Percentiles rank a stretch among this genome's conserved stretches.
Evolutionary conservation across 1,140 invertebrate species (phyloP).

Genomic region (Zaprionus camerounensis): DNA sequence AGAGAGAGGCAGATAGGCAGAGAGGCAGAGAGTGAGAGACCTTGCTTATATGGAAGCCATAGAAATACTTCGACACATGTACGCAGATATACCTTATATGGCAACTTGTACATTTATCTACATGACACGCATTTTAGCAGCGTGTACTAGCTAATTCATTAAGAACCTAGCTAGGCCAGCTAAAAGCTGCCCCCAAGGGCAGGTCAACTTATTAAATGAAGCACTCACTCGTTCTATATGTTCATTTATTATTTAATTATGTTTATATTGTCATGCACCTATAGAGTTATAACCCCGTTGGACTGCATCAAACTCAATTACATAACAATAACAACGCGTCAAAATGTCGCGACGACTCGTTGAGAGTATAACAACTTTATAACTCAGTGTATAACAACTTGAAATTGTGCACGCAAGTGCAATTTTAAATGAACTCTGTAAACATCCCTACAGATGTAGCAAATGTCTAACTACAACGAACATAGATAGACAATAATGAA

Average conservation of each 20-base stretch:
- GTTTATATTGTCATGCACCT: not conserved
- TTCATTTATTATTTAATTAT: conserved; percentile 29
- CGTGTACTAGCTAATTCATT: conserved; percentile 37
- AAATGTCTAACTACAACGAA: not conserved
- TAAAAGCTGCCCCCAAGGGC: not conserved
- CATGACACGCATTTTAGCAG: conserved; percentile 10
- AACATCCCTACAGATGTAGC: conserved; percentile 4
- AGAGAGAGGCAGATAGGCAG: not conserved
- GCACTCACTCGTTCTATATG: not conserved
- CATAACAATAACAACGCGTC: conserved; percentile 57
- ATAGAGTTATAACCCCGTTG: conserved; percentile 9
- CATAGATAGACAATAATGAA: not conserved
- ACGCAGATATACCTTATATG: not conserved
- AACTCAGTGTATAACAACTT: not conserved
- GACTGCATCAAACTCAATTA: conserved; percentile 39
- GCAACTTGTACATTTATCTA: conserved; percentile 4
- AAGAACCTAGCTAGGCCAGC: not conserved
- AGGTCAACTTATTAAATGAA: not conserved
- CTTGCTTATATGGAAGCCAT: conserved; percentile 37
- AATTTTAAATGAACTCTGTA: conserved; percentile 31
- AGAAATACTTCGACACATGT: conserved; percentile 22
- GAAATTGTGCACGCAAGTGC: conserved; percentile 44
- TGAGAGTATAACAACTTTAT: no score
- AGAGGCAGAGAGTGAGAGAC: not conserved
- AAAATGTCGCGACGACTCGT: conserved; percentile 33